phyloP scores from a whole-genome alignment of 2,888 invertebrate genomes.

The Oxycera nigricornis region DNA sequence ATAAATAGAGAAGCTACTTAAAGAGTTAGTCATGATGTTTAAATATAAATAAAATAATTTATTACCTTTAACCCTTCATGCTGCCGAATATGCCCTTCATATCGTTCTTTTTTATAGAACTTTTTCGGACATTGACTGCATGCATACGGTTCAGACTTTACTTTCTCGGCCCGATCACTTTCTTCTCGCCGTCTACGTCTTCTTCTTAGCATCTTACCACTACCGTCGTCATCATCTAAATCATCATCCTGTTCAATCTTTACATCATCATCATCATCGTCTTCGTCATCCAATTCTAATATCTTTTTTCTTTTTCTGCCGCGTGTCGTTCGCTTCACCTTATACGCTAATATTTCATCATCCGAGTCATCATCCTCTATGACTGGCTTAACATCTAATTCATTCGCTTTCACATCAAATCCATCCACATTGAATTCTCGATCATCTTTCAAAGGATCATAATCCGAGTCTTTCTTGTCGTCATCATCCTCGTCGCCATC shows the following conservation, averaged over 20 bases:
- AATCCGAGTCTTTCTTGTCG: conserved; percentile 5
- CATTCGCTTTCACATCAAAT: neutral
- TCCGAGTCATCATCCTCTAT: neutral
- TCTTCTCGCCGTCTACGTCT: neutral
- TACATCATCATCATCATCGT: neutral
- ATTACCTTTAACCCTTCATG: conserved; percentile 45
- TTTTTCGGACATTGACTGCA: conserved; percentile 40
- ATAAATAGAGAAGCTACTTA: too few species aligned
- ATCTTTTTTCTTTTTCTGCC: neutral
- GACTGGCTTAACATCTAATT: neutral
- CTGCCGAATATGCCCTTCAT: conserved; percentile 43
- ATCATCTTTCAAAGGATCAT: conserved; percentile 11
- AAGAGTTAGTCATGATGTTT: too few species aligned
- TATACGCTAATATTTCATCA: neutral
- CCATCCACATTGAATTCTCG: neutral
- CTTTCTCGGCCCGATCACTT: neutral
- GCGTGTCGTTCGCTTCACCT: neutral
- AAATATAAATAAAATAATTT: too few species aligned
- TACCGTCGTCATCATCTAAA: neutral
- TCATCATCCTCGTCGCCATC: neutral
- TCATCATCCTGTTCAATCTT: neutral
- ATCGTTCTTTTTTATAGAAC: conserved; percentile 38
- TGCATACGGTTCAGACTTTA: conserved; percentile 16
- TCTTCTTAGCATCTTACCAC: neutral
- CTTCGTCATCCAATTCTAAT: neutral